Evolutionary conservation across 2,888 invertebrate species (phyloP), one percentile per base, ranked within the genome.

Genomic region (Ephialtes manifestator): DNA sequence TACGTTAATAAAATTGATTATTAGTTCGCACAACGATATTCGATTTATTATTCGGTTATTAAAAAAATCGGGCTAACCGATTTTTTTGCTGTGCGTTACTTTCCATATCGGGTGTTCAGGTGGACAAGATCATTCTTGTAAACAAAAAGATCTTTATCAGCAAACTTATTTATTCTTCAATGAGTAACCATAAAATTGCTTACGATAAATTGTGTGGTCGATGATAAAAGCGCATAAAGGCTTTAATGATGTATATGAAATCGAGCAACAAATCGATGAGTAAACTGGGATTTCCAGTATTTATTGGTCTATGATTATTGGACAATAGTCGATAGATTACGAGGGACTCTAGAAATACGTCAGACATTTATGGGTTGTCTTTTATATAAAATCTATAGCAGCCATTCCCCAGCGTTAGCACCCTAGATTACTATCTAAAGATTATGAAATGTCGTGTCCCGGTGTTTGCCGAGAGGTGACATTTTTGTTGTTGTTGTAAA

Each of bases 341-440:
- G 78, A 39, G 76, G 77, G 68, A 75, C 46, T 82, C 82, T 84
- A 84, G n/a, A 78, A 68, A 58, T 83, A 86, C 76, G 65, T 80
- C 60, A 77, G 82, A 86, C 82, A 82, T 81, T 83, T 79, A 87
- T 80, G 71, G 78, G 65, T 72, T 53, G 75, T 84, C 31, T 67
- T 58, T 70, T 80, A 72, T 86, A 87, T 87, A 87, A 85, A 87
- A 87, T 86, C 78, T 86, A 86, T 85, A 67, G 77, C 85, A 86
- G 79, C 83, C 81, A 74, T 75, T 67, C 60, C 53, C 58, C 83
- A 35, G 70, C 72, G 68, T 83, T 79, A 87, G 85, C 86, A 79
- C 82, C 80, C 86, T 85, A 83, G 31, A 72, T 76, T 83, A 83
- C 58, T 58, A 58, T 53, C 81, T 85, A 85, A 81, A 20, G 79